Evolutionary conservation across 53 echinoderm and acorn worm species (phyloP), one percentile per base, ranked within the genome.

Genomic region (Crossaster papposus): DNA sequence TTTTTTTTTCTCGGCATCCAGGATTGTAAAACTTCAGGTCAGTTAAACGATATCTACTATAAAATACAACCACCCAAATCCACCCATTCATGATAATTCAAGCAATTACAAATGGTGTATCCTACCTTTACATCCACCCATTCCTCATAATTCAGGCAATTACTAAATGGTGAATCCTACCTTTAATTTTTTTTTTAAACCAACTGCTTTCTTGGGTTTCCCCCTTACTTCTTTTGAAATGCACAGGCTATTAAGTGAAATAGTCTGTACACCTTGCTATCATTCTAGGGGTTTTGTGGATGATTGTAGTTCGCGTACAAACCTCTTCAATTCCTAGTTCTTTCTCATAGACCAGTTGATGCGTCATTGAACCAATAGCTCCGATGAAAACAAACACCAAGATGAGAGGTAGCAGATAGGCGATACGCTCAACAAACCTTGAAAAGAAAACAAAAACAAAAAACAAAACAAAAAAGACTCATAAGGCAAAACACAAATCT

Each of bases 281-380:
- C 17, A 14, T 18, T 17, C 58, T 58, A 58, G 12, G 44, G 2
- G 17, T 58, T 58, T 18, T 0, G 13, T 52, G 3, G 15, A 58
- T 58, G 58, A 58, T 20, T 58, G 15, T 58, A 11, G 58, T 58
- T 11, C 24, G 28, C 3, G 68, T 81, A 50, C 88, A 51, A 26
- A 96, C 96, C 96, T 96, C 96, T 92, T 96, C 96, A 53, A 96
- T 92, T 3, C 96, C 96, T 13, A 85, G 90, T 62, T 96, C 95
- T 51, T 96, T 96, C 77, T 96, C 96, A 79, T 96, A 96, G 44
- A 96, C 96, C 1, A 95, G 92, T 36, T 93, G 92, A 80, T 96
- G 90, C 8, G 95, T 93, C 96, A 96, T 96, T 34, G 83, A 51
- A 8, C 90, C 95, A 2, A 96, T 73, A 12, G 90, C 63, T 36